phyloP scores from a whole-genome alignment of 2,797 vertebrate genomes.

The Hafferia zeledoni region DNA sequence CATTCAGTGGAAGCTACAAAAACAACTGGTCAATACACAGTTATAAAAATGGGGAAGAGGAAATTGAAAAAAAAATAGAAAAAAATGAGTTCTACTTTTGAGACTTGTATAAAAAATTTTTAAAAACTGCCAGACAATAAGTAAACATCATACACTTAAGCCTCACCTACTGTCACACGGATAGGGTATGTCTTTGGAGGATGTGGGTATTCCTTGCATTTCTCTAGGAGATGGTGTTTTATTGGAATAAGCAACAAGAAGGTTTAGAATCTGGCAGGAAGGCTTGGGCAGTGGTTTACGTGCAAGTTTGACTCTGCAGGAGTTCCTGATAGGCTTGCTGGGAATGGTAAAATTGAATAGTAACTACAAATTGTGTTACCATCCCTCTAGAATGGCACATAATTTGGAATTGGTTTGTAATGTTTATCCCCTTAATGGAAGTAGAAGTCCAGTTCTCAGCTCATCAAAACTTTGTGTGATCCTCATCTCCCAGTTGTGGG shows the following conservation, averaged over 20 bases:
- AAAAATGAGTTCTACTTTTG: constrained; percentile 24
- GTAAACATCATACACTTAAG: constrained; percentile 12
- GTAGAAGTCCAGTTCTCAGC: background rate
- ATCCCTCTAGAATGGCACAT: background rate
- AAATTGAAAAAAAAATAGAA: background rate
- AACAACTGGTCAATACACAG: background rate
- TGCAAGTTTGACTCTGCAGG: background rate
- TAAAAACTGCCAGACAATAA: constrained; percentile 47
- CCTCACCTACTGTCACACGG: background rate
- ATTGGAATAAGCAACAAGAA: background rate
- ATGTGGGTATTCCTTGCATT: background rate
- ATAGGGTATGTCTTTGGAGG: background rate
- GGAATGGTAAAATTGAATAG: background rate
- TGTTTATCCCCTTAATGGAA: background rate
- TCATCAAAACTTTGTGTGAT: background rate
- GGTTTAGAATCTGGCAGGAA: background rate
- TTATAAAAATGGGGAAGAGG: constrained; percentile 26
- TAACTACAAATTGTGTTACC: background rate
- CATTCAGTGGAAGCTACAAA: constrained; percentile 35
- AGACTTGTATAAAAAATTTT: constrained; percentile 58
- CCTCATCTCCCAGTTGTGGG: rapidly evolving
- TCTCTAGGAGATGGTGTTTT: background rate
- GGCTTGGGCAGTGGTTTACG: background rate
- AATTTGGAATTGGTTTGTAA: background rate
- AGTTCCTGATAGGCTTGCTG: background rate